A percentile compares a stretch with the other conserved stretches of the same genome.
These are phyloP conservation scores for Tachina fera DNA, from an alignment of 2,888 invertebrate genomes.

Conservation along the genomic window DNA sequence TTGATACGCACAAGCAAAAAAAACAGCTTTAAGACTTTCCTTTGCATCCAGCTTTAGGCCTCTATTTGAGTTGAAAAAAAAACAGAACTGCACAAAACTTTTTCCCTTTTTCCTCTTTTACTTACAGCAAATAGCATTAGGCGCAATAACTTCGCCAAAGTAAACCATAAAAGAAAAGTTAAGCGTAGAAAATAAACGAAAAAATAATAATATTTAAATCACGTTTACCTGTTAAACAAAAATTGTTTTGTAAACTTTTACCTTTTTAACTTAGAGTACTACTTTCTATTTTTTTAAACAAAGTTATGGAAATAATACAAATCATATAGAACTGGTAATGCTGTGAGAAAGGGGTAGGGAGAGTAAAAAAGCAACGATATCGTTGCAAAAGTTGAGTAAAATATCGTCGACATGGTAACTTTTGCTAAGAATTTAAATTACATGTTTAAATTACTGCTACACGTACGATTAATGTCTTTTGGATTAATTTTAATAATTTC, in stretches of 20 bases:
- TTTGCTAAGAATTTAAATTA: not conserved
- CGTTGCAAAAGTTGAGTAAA: not conserved
- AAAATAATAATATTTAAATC: slow-evolving; percentile 63
- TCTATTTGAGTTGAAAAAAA: slow-evolving; percentile 1
- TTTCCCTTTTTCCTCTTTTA: slow-evolving; percentile 3
- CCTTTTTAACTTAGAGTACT: slow-evolving; percentile 40
- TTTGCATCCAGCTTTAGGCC: slow-evolving; percentile 44
- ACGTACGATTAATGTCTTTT: not conserved
- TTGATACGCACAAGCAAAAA: slow-evolving; percentile 1
- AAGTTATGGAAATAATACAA: slow-evolving; percentile 7
- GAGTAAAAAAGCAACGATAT: not conserved
- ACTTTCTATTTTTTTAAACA: not conserved
- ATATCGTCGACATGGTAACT: not conserved
- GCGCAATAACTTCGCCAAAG: slow-evolving; percentile 35
- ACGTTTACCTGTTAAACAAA: slow-evolving; percentile 60
- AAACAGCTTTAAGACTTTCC: not conserved
- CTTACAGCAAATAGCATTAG: not conserved
- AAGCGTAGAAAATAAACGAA: slow-evolving; percentile 7
- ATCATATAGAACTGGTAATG: not conserved
- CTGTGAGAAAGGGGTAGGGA: not conserved
- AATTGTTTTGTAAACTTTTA: slow-evolving; percentile 58
- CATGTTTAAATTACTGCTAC: not conserved
- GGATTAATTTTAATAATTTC: not conserved
- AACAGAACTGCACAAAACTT: slow-evolving; percentile 8
- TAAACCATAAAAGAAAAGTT: slow-evolving; percentile 30